Percentiles rank a stretch among this genome's conserved stretches.
Conservation (phyloP, 2,888 invertebrate genomes). For the Tetheella fluctuosa region DNA sequence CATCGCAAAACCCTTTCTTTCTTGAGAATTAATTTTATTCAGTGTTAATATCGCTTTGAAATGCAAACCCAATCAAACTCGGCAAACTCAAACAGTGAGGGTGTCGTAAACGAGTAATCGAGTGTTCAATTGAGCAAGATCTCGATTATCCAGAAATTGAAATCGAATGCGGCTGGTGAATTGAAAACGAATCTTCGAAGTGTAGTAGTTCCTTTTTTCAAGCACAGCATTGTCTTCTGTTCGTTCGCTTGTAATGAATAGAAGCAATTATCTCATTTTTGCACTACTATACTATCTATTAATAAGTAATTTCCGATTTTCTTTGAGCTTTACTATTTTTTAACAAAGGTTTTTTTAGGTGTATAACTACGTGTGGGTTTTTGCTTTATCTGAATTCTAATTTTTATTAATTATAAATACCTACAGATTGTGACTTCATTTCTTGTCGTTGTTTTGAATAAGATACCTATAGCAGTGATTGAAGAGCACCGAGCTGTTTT, state of each 20-base stretch:
- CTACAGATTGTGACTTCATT: not conserved
- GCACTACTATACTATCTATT: not conserved
- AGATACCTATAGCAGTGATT: not conserved
- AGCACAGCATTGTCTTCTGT: conserved; percentile 39
- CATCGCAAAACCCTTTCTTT: conserved; percentile 27
- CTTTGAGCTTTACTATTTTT: not conserved
- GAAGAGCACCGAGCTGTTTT: not conserved
- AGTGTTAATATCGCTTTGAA: conserved; percentile 64
- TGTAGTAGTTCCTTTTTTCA: conserved; percentile 46
- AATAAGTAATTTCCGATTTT: not conserved
- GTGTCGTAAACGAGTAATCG: conserved; percentile 80
- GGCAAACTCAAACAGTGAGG: conserved; percentile 76
- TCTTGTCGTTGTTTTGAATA: not conserved
- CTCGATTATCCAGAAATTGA: conserved; percentile 80
- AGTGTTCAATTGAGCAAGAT: conserved; percentile 82
- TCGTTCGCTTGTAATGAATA: conserved; percentile 27
- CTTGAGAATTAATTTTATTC: conserved; percentile 61
- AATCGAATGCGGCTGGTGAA: conserved; percentile 73
- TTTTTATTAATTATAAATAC: not conserved
- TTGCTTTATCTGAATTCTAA: too few species aligned
- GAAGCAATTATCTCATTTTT: conserved; percentile 39
- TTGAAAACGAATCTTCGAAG: conserved; percentile 68
- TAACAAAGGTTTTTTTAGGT: not conserved
- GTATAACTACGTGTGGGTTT: not conserved
- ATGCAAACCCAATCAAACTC: conserved; percentile 79